Conservation (phyloP, 2,113 vertebrate genomes). For the Pelmatolapia mariae region DNA sequence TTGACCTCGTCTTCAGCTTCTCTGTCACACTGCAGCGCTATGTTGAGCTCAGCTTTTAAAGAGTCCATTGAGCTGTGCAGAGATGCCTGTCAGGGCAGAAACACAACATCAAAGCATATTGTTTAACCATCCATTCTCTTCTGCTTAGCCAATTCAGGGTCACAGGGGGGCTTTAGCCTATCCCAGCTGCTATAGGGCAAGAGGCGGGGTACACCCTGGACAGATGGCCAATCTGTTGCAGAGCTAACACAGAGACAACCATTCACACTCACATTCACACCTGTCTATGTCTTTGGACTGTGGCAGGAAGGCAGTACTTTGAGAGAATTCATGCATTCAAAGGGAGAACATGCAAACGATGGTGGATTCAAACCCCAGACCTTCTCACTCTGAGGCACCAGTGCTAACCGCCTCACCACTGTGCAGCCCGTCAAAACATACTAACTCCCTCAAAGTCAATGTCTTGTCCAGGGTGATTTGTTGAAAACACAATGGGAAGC, state of each 20-base stretch:
- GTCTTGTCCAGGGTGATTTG: neutral
- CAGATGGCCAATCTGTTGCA: neutral
- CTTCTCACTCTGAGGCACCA: neutral
- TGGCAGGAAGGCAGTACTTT: neutral
- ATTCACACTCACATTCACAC: neutral
- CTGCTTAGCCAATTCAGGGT: neutral
- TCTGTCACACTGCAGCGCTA: slow-evolving; percentile 70
- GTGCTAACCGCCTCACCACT: neutral
- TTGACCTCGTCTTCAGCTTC: slow-evolving; percentile 78
- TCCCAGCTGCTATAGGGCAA: neutral
- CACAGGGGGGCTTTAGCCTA: neutral
- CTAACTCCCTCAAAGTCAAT: neutral
- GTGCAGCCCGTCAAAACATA: neutral
- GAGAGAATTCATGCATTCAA: neutral
- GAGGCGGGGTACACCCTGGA: neutral
- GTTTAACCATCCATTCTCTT: neutral
- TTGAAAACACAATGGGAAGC: neutral
- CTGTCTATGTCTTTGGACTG: neutral
- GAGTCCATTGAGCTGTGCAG: slow-evolving; percentile 69
- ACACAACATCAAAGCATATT: neutral
- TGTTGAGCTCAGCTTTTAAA: slow-evolving; percentile 71
- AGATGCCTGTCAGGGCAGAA: slow-evolving; percentile 53
- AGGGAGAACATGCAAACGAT: neutral
- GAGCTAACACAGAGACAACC: neutral
- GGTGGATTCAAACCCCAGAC: neutral